Percentiles rank a stretch among this genome's conserved stretches.
Conservation (phyloP, 2,888 invertebrate genomes). For the Sarcophaga rosellei region DNA sequence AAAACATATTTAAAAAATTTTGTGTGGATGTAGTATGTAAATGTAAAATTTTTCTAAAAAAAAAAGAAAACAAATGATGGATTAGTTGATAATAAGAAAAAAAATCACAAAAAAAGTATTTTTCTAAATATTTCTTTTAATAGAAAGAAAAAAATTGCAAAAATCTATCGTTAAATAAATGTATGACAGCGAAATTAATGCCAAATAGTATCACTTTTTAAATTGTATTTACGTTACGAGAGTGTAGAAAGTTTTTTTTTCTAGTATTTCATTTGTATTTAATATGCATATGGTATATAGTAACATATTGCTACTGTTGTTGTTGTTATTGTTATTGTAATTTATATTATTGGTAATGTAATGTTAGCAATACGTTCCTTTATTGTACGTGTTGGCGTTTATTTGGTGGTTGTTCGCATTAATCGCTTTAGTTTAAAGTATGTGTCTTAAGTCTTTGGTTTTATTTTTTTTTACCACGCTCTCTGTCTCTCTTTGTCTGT, state of each 20-base stretch:
- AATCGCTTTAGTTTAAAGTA: conserved; percentile 24
- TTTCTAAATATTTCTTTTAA: conserved; percentile 26
- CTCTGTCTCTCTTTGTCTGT: background rate
- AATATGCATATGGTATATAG: conserved; percentile 53
- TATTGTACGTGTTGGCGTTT: conserved; percentile 65
- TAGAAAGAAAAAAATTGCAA: conserved; percentile 17
- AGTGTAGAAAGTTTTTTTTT: conserved; percentile 59
- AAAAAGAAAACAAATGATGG: conserved; percentile 53
- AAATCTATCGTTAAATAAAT: conserved; percentile 39
- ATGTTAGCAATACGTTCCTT: conserved; percentile 51
- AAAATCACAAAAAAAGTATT: conserved; percentile 5
- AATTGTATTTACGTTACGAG: conserved; percentile 28
- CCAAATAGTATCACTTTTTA: conserved; percentile 48
- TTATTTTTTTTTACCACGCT: background rate
- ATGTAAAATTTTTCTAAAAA: background rate
- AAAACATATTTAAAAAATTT: conserved; percentile 30
- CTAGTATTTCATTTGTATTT: conserved; percentile 32
- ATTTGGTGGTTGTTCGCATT: conserved; percentile 23
- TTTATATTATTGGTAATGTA: conserved; percentile 32
- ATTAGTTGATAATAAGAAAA: conserved; percentile 43
- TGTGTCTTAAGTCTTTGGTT: conserved; percentile 56
- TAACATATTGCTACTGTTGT: background rate
- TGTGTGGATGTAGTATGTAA: background rate
- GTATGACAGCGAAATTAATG: conserved; percentile 42
- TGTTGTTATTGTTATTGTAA: conserved; percentile 22